A percentile compares a stretch with the other conserved stretches of the same genome.
Conservation (phyloP, 2,113 vertebrate genomes). For the Lamprologus tigripictilis region DNA sequence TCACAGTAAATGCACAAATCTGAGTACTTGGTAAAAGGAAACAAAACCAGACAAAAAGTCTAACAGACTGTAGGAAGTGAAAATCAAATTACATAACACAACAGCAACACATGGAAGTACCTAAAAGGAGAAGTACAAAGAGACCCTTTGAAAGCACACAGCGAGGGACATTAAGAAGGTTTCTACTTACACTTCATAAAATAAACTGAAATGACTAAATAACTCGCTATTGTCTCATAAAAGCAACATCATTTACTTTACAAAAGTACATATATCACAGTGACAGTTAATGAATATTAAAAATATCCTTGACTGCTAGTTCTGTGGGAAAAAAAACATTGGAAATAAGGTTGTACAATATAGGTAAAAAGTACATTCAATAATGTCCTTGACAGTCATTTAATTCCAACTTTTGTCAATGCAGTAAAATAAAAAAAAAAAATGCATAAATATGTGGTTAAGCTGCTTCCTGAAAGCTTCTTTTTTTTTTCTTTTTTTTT, state of each 20-base stretch:
- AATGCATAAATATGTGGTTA: background rate
- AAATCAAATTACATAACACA: background rate
- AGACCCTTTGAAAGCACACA: background rate
- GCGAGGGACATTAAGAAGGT: background rate
- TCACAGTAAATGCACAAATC: background rate
- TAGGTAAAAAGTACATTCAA: background rate
- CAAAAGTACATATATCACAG: background rate
- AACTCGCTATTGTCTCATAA: background rate
- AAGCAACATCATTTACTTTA: constrained; percentile 17
- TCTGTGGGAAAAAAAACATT: background rate
- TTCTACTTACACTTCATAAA: background rate
- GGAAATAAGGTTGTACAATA: background rate
- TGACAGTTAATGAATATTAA: background rate
- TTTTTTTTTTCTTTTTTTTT: background rate
- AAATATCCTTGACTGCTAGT: background rate
- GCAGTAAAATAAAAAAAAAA: background rate
- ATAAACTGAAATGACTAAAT: background rate
- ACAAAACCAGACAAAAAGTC: background rate
- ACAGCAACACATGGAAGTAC: background rate
- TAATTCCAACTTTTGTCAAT: background rate
- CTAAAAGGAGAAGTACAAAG: background rate
- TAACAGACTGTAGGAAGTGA: background rate
- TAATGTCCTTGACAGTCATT: background rate
- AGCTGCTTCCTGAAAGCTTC: background rate
- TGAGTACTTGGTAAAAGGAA: background rate